A percentile compares a stretch with the other conserved stretches of the same genome.
Evolutionary conservation across 2,797 vertebrate species (phyloP).

Genomic region (Muscicapa striata): DNA sequence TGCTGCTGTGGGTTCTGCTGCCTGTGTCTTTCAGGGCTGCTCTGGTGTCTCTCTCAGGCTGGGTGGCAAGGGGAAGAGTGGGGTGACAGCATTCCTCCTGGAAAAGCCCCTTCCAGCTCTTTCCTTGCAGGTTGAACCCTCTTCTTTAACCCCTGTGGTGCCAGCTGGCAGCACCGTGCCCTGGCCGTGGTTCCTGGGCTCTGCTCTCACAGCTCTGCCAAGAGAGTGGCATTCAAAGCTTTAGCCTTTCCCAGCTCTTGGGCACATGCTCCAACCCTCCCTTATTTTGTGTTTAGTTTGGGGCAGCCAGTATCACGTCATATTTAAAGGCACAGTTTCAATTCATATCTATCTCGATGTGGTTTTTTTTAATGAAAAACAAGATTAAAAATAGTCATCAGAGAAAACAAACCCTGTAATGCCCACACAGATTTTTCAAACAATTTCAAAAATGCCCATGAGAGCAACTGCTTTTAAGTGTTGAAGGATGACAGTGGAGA

Average conservation of each 20-base stretch:
- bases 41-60: not conserved
- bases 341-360: not conserved
- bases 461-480: not conserved
- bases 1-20: not conserved
- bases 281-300: not conserved
- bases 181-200: not conserved
- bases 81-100: not conserved
- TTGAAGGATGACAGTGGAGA: not conserved
- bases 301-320: not conserved
- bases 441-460: not conserved
- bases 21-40: not conserved
- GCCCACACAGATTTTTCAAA: not conserved
- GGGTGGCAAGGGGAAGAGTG: not conserved
- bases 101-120: not conserved
- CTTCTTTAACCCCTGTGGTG: slow-evolving; percentile 13
- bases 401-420: slow-evolving; percentile 29
- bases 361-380: not conserved
- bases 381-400: slow-evolving; percentile 10
- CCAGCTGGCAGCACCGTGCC: not conserved
- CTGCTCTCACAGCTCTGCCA: not conserved
- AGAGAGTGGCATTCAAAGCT: not conserved
- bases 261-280: not conserved
- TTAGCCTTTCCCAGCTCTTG: not conserved
- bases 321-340: not conserved
- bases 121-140: not conserved